Conservation (phyloP, 2,113 vertebrate species). For the Pantherophis guttatus region DNA sequence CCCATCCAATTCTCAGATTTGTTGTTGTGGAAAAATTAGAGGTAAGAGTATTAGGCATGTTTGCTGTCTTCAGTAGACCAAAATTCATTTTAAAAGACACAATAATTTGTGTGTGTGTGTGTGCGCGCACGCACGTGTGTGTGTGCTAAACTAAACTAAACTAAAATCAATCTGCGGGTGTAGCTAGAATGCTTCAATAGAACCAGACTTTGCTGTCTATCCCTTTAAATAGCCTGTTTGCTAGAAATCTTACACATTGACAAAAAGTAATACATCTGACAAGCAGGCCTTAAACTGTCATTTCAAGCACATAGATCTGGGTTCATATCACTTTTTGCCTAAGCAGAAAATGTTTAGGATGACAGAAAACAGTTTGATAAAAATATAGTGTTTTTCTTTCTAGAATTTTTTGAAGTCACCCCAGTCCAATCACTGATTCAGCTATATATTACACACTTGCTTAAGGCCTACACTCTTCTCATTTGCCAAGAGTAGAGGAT, state of each 20-base stretch:
- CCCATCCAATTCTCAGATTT: background rate
- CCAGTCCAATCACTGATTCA: background rate
- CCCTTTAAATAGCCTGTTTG: background rate
- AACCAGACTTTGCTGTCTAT: background rate
- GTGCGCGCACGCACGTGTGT: background rate
- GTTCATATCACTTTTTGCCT: background rate
- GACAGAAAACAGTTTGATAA: background rate
- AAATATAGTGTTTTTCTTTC: background rate
- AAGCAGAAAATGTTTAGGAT: background rate
- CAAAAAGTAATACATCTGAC: background rate
- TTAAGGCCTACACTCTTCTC: background rate
- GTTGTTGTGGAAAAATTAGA: background rate
- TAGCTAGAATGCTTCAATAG: background rate
- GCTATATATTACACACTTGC: background rate
- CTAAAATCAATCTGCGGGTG: background rate
- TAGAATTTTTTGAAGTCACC: background rate
- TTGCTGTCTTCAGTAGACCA: background rate
- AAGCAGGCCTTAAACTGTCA: background rate
- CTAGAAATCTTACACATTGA: background rate
- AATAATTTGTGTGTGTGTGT: background rate
- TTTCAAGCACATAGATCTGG: background rate
- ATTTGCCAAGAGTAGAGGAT: background rate
- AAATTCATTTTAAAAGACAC: background rate
- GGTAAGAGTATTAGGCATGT: background rate
- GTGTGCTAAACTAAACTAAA: background rate